Base-by-base conservation (phyloP, 2,113 vertebrate species). In the Halcyon malimbica region DNA sequence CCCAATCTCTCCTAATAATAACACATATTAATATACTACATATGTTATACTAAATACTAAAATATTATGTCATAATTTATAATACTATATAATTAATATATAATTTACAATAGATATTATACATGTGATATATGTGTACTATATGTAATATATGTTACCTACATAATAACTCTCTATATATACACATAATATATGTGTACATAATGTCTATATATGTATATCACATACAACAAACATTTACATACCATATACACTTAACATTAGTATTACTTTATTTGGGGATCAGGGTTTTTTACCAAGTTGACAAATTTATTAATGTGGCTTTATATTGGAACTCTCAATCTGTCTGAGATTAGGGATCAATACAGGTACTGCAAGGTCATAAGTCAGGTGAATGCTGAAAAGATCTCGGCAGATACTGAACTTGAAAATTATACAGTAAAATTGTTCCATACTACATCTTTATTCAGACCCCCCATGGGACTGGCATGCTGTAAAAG, bases 371-470 rank as follows among this genome's bases (percentile, higher is more conserved):
- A 75, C 53, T 87, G 62, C 25, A 84, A 62, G 53, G 87, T 37
- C 33, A 2, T 68, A 94, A 90, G n/a, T 76, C 86, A 87, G 29
- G 20, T 71, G 26, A 96, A 91, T 41, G 79, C 63, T 62, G 50
- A 77, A 78, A 68, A 86, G 44, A 91, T 44, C 71, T 39, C 69
- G 33, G 63, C 70, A 95, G 74, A 95, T 33, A 92, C 70, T 51
- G 59, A 94, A 87, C 70, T 62, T 91, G 41, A 96, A 95, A 95
- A 94, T 84, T 79, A 71, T 67, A 69, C n/a, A 74, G 69, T 57
- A 82, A 96, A 92, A 93, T 71, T 92, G 37, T 91, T 87, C 86
- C 77, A 73, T 94, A 94, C 92, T 65, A 89, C 37, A 91, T 92
- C 89, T 90, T 91, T 94, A 93, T 94, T 89, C 81, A 82, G 90